A percentile compares a stretch with the other conserved stretches of the same genome.
Conservation (phyloP, 1,140 invertebrate species). For the Pogonomyrmex californicus region DNA sequence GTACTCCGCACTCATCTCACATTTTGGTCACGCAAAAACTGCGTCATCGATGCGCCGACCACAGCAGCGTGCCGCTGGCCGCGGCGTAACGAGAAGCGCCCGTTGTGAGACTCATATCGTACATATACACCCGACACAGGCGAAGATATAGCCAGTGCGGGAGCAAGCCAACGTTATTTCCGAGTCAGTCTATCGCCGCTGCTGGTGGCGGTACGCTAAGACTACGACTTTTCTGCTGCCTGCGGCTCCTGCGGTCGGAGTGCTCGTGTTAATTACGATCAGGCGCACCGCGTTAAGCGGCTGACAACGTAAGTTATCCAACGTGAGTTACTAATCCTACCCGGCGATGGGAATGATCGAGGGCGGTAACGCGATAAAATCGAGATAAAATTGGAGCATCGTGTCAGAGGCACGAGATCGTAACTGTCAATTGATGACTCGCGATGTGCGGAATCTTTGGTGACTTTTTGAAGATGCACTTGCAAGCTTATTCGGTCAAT, state of each 20-base stretch:
- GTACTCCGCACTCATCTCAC: not conserved
- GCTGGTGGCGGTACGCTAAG: conserved; percentile 47
- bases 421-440: not conserved
- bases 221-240: not conserved
- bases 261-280: not conserved
- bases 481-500: not conserved
- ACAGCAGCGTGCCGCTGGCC: not conserved
- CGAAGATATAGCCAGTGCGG: not conserved
- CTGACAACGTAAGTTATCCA: not conserved
- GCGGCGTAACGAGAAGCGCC: not conserved
- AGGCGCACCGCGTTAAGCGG: not conserved
- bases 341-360: not conserved
- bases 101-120: not conserved
- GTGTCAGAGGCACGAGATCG: not conserved
- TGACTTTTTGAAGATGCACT: not conserved
- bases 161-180: conserved; percentile 29
- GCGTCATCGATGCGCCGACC: too few species aligned
- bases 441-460: not conserved
- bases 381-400: not conserved
- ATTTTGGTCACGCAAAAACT: conserved; percentile 2
- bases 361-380: not conserved
- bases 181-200: conserved; percentile 67
- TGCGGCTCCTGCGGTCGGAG: not conserved
- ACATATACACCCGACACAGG: not conserved
- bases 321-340: not conserved